These are phyloP conservation scores for Furcifer pardalis DNA, from an alignment of 2,797 vertebrate species.

Conservation along the genomic window DNA sequence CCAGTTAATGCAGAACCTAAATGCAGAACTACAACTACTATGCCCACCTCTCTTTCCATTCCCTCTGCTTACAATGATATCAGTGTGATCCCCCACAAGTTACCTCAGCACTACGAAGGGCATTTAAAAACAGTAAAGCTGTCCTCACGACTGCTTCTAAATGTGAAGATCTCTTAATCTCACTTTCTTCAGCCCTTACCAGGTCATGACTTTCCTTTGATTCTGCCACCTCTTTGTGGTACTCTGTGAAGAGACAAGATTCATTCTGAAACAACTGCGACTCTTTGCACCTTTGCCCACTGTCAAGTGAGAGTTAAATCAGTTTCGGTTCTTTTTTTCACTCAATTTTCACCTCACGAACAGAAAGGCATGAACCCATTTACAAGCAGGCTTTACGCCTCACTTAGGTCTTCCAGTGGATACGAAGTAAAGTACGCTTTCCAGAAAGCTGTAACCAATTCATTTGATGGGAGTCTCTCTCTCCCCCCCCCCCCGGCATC, in stretches of 20 bases:
- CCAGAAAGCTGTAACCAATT: neutral
- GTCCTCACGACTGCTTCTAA: neutral
- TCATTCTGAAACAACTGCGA: neutral
- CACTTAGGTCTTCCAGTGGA: neutral
- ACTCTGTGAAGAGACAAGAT: neutral
- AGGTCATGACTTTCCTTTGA: neutral
- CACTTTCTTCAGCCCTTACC: neutral
- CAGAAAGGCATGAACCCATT: neutral
- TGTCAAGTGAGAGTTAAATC: neutral
- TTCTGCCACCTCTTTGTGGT: neutral
- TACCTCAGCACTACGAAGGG: neutral
- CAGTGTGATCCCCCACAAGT: neutral
- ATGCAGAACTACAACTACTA: neutral
- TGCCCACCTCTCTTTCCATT: neutral
- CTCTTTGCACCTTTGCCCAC: neutral
- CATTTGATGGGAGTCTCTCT: too few species aligned
- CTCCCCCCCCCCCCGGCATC: too few species aligned
- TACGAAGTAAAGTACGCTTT: neutral
- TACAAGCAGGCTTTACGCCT: neutral
- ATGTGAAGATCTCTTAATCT: neutral
- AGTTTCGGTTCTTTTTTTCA: slow-evolving; percentile 10
- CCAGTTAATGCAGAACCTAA: neutral
- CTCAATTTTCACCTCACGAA: neutral
- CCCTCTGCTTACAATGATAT: neutral
- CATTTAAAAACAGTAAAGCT: slow-evolving; percentile 2